These are phyloP conservation scores for Pegea sp. DNA, from an alignment of 23 tunicate genomes.

Conservation along the genomic window DNA sequence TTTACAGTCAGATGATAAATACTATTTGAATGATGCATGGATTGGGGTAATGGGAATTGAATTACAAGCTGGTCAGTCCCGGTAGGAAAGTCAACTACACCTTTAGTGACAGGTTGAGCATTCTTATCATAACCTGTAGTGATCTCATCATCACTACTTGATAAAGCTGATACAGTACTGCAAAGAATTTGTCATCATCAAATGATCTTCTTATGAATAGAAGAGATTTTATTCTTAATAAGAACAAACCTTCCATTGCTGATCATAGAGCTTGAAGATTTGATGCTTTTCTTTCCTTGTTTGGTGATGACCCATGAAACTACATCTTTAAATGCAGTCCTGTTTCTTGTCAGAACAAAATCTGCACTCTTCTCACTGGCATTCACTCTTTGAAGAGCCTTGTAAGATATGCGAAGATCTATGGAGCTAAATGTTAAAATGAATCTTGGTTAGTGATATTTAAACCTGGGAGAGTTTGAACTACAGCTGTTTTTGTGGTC, in stretches of 20 bases:
- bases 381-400: conserved; percentile 51
- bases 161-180: neutral
- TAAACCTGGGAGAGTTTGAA: conserved; percentile 80
- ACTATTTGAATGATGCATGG: conserved; percentile 54
- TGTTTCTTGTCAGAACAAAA: conserved; percentile 49
- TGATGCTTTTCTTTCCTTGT: conserved; percentile 17
- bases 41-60: conserved; percentile 60
- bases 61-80: conserved; percentile 16
- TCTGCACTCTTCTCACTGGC: conserved; percentile 55
- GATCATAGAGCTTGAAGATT: neutral
- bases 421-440: conserved; percentile 1
- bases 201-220: neutral
- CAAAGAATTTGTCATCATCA: neutral
- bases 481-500: conserved; percentile 34
- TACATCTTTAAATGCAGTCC: conserved; percentile 59
- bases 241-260: no score
- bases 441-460: neutral
- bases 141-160: conserved; percentile 2
- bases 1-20: conserved; percentile 18
- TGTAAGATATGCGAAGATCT: conserved; percentile 71
- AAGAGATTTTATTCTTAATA: no score
- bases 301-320: conserved; percentile 39
- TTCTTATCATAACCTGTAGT: no score
- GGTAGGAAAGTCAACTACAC: conserved; percentile 30
- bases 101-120: conserved; percentile 13